Conservation (phyloP, 2,797 vertebrate genomes). For the Acridotheres tristis region DNA sequence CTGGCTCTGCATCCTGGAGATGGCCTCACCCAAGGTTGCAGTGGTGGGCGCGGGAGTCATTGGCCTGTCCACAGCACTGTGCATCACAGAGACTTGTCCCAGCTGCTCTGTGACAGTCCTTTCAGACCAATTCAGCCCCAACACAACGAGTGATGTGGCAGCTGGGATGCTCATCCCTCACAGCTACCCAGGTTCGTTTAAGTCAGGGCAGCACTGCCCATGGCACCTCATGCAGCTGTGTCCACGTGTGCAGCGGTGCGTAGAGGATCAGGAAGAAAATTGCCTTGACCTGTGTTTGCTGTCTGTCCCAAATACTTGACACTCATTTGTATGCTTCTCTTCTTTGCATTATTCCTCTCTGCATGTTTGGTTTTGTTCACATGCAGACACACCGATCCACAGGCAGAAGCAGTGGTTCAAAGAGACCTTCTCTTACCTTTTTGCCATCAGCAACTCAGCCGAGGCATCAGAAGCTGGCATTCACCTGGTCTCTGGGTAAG, state of each 20-base stretch:
- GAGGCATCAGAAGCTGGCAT: slow-evolving; percentile 85
- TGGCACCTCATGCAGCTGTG: background rate
- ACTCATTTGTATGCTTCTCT: background rate
- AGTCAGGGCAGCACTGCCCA: fast-evolving
- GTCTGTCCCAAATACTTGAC: background rate
- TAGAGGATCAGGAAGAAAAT: background rate
- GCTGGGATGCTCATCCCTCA: slow-evolving; percentile 86
- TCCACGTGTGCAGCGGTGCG: fast-evolving
- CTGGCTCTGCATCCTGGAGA: slow-evolving; percentile 26
- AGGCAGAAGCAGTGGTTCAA: slow-evolving; percentile 87
- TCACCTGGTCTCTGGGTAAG: slow-evolving; percentile 88
- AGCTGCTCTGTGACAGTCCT: slow-evolving; percentile 81
- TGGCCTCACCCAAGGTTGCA: slow-evolving; percentile 75
- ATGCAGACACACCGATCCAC: slow-evolving; percentile 78
- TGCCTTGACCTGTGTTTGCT: background rate
- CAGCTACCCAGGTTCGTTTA: slow-evolving; percentile 69
- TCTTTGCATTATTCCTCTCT: background rate
- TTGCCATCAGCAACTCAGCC: slow-evolving; percentile 78
- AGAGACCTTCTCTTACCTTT: slow-evolving; percentile 86
- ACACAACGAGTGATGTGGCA: slow-evolving; percentile 90
- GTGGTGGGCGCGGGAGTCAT: slow-evolving; percentile 90
- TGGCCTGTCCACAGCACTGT: slow-evolving; percentile 88
- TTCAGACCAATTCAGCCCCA: slow-evolving; percentile 85
- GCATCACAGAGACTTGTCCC: slow-evolving; percentile 78
- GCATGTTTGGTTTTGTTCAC: background rate